Conservation (phyloP, 2,888 invertebrate species). For the Hydriomena furcata region DNA sequence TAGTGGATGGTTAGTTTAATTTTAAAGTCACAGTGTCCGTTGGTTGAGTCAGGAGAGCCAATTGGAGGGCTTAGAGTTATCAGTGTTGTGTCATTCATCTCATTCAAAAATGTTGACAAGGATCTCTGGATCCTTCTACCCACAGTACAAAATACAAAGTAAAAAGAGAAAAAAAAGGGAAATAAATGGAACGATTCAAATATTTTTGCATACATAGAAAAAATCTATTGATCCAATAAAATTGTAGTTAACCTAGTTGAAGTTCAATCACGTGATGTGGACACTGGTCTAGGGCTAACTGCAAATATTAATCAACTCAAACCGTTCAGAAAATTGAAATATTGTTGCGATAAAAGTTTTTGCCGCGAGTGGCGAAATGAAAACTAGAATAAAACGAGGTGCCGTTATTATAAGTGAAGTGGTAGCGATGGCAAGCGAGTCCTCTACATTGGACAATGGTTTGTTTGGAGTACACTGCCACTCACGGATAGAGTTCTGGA, state of each 20-base stretch:
- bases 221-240: neutral
- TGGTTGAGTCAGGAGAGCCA: too few species aligned
- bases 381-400: neutral
- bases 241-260: conserved; percentile 4
- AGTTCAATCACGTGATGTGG: neutral
- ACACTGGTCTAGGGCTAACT: neutral
- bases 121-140: too few species aligned
- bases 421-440: neutral
- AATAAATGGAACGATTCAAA: too few species aligned
- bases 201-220: neutral
- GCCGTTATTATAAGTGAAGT: conserved; percentile 9
- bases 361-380: neutral
- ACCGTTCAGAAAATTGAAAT: neutral
- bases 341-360: conserved; percentile 1
- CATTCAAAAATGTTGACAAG: too few species aligned
- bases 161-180: too few species aligned
- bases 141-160: too few species aligned
- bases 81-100: too few species aligned
- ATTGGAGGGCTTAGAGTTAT: too few species aligned
- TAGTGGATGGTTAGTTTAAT: too few species aligned
- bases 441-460: neutral
- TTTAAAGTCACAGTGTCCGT: too few species aligned
- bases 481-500: too few species aligned
- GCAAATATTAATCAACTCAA: conserved; percentile 10
- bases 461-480: too few species aligned